Conservation (phyloP, 2,888 invertebrate genomes). For the Agrochola lychnidis region DNA sequence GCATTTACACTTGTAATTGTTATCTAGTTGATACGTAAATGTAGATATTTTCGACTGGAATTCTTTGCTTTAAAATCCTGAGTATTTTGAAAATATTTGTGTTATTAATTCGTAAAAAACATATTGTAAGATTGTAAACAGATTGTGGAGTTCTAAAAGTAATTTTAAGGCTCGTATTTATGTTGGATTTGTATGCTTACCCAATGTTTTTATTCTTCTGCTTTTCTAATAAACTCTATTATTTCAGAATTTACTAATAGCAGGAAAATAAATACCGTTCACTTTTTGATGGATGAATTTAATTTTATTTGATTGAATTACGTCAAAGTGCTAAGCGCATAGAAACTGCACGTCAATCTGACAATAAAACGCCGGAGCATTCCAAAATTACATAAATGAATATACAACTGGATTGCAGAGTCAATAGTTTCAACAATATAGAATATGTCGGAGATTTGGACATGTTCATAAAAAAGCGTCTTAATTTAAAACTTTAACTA, state of each 20-base stretch:
- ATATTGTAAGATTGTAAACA: neutral
- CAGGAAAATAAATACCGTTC: too few relatives aligned
- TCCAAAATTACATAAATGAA: too few relatives aligned
- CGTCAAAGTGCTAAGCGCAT: slow-evolving; percentile 11
- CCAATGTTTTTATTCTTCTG: neutral
- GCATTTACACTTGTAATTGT: neutral
- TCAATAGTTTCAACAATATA: neutral
- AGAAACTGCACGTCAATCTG: neutral
- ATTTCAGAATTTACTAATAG: neutral
- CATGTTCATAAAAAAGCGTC: neutral
- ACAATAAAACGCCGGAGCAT: slow-evolving; percentile 21
- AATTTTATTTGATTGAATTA: neutral
- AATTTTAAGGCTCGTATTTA: neutral
- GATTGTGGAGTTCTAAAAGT: neutral
- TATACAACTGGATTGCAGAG: neutral
- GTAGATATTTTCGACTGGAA: neutral
- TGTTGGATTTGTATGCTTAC: slow-evolving; percentile 13
- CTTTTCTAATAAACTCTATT: neutral
- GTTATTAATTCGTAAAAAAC: neutral
- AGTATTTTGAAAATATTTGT: neutral
- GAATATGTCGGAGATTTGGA: neutral
- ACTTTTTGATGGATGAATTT: neutral
- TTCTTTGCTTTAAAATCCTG: neutral
- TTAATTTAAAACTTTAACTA: neutral
- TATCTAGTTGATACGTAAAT: neutral